Evolutionary conservation across 2,113 vertebrate genomes (phyloP).

Genomic region (Pyxicephalus adspersus): DNA sequence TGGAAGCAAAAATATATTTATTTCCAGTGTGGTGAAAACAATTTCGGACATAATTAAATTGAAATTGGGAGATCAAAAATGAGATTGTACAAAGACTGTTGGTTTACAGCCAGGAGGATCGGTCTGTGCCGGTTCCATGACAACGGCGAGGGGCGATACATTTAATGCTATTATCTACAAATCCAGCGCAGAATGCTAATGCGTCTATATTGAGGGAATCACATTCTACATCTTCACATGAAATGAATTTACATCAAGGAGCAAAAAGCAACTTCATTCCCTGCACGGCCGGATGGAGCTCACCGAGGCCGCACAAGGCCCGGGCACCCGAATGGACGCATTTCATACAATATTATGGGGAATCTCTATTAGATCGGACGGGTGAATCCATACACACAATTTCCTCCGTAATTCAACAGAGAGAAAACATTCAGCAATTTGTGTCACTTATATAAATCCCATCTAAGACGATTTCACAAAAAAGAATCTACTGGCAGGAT

Average conservation of each 20-base stretch:
- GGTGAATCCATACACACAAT: too few species aligned
- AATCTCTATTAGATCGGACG: too few species aligned
- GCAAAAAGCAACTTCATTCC: too few species aligned
- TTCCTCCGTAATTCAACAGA: too few species aligned
- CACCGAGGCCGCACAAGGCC: too few species aligned
- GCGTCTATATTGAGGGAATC: conserved; percentile 73
- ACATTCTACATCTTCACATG: conserved; percentile 71
- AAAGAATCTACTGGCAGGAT: too few species aligned
- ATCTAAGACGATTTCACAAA: too few species aligned
- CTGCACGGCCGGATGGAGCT: too few species aligned
- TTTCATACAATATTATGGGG: too few species aligned
- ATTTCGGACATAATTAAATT: conserved; percentile 71
- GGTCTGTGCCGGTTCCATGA: conserved; percentile 79
- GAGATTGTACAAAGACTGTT: conserved; percentile 69
- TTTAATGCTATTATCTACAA: conserved; percentile 84
- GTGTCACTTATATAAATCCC: too few species aligned
- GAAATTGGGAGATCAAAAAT: conserved; percentile 74
- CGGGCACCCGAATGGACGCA: too few species aligned
- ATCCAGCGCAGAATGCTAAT: conserved; percentile 81
- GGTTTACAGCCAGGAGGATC: conserved; percentile 64
- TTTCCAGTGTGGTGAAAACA: conserved; percentile 47
- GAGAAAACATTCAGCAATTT: too few species aligned
- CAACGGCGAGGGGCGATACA: conserved; percentile 77
- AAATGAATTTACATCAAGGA: conserved; percentile 47
- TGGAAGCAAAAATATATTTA: conserved; percentile 60